Evolutionary conservation across 2,888 invertebrate species (phyloP), one percentile per base, ranked within the genome.

Genomic region (Ypsolopha sequella): DNA sequence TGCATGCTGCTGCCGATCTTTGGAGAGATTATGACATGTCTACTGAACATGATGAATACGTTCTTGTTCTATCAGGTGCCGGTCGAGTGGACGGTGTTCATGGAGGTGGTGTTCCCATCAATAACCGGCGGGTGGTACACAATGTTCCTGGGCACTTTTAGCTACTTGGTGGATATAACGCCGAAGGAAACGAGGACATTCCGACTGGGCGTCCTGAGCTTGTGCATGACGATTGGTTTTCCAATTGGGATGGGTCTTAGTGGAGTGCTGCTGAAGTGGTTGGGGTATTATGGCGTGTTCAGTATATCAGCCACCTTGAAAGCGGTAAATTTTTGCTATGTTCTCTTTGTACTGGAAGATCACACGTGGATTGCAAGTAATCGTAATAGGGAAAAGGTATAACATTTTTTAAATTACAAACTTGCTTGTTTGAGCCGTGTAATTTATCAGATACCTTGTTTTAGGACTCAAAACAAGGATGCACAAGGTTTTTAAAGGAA

Each of bases 101-200:
- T 86, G 69, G 89, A 89, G 60, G 82, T 88, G 2, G 59, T 89
- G 59, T 87, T 86, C 50, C 85, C 87, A 0, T 75, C 88, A 0
- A 47, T 89, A 8, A 87, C 88, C 0, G 89, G 89, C 0, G 88
- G 88, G 7, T 88, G 88, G 88, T 85, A 87, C 58, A 86, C 88
- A 1, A 87, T 89, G 82, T 84, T 89, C 50, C 78, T 89, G 44
- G 88, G 89, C 0, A 74, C 89, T 50, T 88, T 89, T 68, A 89
- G 89, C 58, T 91, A 91, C 66, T 73, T 91, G 43, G 88, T 90
- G 7, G 89, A 90, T 48, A 84, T 90, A 7, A 88, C 90, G 9
- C 80, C 84, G 10, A 80, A 76, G 36, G 84, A 89, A 41, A 84
- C 84, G 3, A 86, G 91, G 61, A 91, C 91, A 0, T 78, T 88